These are phyloP conservation scores for Numenius phaeopus DNA, from an alignment of 2,797 vertebrate species.

Conservation along the genomic window DNA sequence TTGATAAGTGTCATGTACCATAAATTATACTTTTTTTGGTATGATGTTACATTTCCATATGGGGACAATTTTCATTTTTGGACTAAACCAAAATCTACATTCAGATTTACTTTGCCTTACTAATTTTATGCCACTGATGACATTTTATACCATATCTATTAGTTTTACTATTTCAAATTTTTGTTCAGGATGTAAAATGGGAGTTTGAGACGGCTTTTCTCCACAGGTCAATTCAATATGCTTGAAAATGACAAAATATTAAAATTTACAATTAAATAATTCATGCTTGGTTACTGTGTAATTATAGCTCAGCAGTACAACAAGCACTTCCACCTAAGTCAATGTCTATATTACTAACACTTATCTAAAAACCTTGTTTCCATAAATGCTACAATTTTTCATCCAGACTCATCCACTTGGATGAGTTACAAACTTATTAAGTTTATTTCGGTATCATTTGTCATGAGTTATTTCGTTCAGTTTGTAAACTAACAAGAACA, in stretches of 20 bases:
- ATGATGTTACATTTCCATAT: neutral
- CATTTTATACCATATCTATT: neutral
- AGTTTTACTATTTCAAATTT: neutral
- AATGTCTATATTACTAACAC: neutral
- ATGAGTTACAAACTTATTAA: neutral
- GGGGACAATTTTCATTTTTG: neutral
- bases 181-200: neutral
- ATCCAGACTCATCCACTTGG: neutral
- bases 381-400: neutral
- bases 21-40: fast-evolving
- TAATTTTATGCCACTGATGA: neutral
- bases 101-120: neutral
- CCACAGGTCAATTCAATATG: neutral
- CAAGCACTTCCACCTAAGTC: neutral
- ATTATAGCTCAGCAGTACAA: neutral
- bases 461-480: neutral
- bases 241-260: neutral
- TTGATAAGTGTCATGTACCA: neutral
- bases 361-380: neutral
- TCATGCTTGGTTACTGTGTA: neutral
- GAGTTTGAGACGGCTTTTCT: neutral
- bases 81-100: neutral
- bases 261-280: neutral
- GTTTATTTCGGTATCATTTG: neutral
- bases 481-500: neutral